Evolutionary conservation across 30 jellyfish, hydroid and myxozoan genomes (phyloP).

Genomic region (Phacellophora camtschatica): DNA sequence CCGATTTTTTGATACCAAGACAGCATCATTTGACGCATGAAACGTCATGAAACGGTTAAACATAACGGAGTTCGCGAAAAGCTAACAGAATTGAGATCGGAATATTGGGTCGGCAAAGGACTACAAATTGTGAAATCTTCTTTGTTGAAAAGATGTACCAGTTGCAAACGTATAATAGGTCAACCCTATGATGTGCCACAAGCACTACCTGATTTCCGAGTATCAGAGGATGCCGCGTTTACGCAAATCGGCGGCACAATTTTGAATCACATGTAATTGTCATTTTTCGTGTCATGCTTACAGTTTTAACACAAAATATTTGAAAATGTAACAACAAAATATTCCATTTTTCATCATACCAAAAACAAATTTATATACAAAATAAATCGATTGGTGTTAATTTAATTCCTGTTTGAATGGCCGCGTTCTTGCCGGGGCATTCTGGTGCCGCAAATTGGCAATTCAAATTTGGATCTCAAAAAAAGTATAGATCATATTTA

Average conservation of each 20-base stretch:
- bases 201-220: not conserved
- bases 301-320: too few species aligned
- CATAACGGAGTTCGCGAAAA: constrained; percentile 23
- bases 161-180: not conserved
- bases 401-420: too few species aligned
- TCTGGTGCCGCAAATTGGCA: too few species aligned
- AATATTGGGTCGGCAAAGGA: not conserved
- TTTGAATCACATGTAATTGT: too few species aligned
- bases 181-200: not conserved
- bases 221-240: constrained; percentile 11
- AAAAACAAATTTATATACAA: too few species aligned
- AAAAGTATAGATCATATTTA: too few species aligned
- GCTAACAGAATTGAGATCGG: not conserved
- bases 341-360: too few species aligned
- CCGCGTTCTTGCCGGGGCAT: too few species aligned
- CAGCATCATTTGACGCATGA: not conserved
- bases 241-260: constrained; percentile 22
- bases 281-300: too few species aligned
- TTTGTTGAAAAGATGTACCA: not conserved
- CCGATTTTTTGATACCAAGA: constrained; percentile 1
- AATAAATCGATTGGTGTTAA: too few species aligned
- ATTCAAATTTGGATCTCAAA: too few species aligned
- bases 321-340: too few species aligned
- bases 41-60: not conserved
- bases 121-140: not conserved